Base-by-base conservation (phyloP, 1,140 invertebrate species). In the Drosophila aff. region DNA sequence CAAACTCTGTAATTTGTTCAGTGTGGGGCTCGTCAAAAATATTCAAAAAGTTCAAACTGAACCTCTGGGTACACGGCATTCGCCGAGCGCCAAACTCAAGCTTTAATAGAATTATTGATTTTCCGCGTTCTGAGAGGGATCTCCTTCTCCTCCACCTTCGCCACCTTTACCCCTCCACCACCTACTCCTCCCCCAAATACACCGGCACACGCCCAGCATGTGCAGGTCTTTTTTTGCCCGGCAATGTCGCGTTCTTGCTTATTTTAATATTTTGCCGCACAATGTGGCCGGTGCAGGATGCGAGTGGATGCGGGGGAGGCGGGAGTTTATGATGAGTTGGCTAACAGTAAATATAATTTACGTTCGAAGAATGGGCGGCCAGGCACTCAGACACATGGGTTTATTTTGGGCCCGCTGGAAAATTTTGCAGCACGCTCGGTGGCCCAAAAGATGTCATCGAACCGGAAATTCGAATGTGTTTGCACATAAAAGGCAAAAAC, bases 71-170 rank as follows among this genome's bases (percentile, higher is more conserved):
- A 31, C 43, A 31, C 21, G 31, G 33, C 33, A 13, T 18, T 21
- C 33, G n/a, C 38, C 53, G 8, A 63, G 52, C 61, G 62, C 68
- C 43, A 44, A 69, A 71, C 59, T 26, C n/a, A 21, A 76, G 81
- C 85, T 90, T 90, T 90, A 90, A 90, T 85, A 82, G 64, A 90
- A 82, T 82, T 90, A 90, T 90, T 91, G 85, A 90, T 90, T 90
- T 89, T 90, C 59, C 38, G 47, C 65, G 81, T 46, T 58, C 26
- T 66, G 62, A 57, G 64, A 64, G 64, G 68, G 55, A 44, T 18
- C 26, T 67, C 26, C 60, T 43, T 57, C 52, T 50, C 53, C 72
- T 49, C 50, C 47, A 33, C n/a, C 40, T 15, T n/a, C 60, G 33
- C 40, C 53, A 49, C 47, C 46, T 16, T 55, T 49, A 16, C 44